Percentiles rank a stretch among this genome's conserved stretches.
These are phyloP conservation scores for Mimachlamys varia DNA, from an alignment of 2,888 invertebrate species.

Conservation along the genomic window DNA sequence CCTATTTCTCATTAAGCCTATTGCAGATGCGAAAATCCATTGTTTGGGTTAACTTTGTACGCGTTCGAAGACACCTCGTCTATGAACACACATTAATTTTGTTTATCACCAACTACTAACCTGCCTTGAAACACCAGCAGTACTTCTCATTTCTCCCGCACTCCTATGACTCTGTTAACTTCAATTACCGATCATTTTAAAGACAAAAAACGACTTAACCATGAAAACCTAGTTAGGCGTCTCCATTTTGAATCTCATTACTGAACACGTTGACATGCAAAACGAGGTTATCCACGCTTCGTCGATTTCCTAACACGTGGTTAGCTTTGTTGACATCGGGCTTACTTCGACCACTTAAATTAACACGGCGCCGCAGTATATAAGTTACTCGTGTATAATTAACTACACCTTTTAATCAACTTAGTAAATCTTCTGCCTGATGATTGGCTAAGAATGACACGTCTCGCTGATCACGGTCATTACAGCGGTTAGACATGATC, in stretches of 20 bases:
- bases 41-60: too few species aligned
- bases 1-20: too few species aligned
- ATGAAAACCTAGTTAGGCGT: conserved; percentile 1
- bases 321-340: conserved; percentile 19
- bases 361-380: not conserved
- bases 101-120: not conserved
- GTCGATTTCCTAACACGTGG: conserved; percentile 16
- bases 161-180: not conserved
- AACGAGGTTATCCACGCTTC: conserved; percentile 29
- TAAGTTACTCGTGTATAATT: not conserved
- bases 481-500: not conserved
- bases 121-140: not conserved
- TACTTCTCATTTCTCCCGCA: not conserved
- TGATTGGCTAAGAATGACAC: not conserved
- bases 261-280: conserved; percentile 20
- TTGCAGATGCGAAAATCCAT: too few species aligned
- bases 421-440: not conserved
- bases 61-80: too few species aligned
- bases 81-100: too few species aligned
- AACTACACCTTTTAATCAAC: not conserved
- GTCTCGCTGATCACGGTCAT: not conserved
- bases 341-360: not conserved
- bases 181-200: not conserved
- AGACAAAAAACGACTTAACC: conserved; percentile 13
- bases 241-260: conserved; percentile 31